These are phyloP conservation scores for Isurus oxyrinchus DNA, from an alignment of 2,113 vertebrate genomes.

Conservation along the genomic window DNA sequence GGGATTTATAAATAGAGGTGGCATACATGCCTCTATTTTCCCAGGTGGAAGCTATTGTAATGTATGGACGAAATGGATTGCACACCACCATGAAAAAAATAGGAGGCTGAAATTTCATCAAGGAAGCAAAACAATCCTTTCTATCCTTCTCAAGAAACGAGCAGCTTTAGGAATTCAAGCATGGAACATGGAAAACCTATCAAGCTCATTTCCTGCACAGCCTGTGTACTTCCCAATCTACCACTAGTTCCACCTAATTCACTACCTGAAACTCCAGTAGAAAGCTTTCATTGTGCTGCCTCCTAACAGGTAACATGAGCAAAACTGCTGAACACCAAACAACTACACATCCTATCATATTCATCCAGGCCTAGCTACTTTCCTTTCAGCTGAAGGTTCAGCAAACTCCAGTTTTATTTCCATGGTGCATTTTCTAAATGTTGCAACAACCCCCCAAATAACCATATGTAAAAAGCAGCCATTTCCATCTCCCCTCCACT, in stretches of 20 bases:
- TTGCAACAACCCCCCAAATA: not conserved
- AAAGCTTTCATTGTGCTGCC: not conserved
- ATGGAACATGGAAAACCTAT: not conserved
- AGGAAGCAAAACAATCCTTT: not conserved
- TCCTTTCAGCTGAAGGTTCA: not conserved
- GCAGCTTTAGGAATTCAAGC: not conserved
- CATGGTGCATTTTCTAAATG: not conserved
- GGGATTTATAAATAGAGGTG: too few relatives aligned
- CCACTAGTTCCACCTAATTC: not conserved
- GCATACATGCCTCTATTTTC: not conserved
- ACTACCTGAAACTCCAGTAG: not conserved
- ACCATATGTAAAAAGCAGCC: not conserved
- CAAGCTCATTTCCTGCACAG: not conserved
- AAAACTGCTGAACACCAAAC: not conserved
- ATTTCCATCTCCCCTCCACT: slow-evolving; percentile 43
- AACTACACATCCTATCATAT: not conserved
- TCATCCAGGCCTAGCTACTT: not conserved
- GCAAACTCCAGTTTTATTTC: not conserved
- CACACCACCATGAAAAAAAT: not conserved
- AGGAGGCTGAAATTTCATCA: not conserved
- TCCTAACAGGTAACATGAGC: not conserved
- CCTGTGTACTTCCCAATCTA: not conserved
- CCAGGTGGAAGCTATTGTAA: too few relatives aligned
- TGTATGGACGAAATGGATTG: too few relatives aligned
- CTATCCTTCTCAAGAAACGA: not conserved